phyloP scores from a whole-genome alignment of 2,888 invertebrate species.

The Melinopterus prodromus region DNA sequence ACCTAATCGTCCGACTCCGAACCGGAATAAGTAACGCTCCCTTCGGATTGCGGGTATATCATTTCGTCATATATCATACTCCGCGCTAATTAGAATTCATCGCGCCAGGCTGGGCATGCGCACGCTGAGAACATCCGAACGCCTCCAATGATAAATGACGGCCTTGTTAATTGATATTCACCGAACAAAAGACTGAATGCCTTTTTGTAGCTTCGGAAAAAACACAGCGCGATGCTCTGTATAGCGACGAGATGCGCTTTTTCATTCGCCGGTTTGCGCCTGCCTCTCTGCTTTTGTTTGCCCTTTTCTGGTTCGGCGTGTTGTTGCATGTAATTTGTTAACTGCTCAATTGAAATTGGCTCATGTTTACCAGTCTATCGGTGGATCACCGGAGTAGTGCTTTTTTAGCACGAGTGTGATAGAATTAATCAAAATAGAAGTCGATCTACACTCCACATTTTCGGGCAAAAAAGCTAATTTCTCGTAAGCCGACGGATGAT shows the following conservation, averaged over 20 bases:
- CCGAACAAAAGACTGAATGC: conserved; percentile 38
- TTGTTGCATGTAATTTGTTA: not conserved
- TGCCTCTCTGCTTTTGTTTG: not conserved
- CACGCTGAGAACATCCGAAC: conserved; percentile 29
- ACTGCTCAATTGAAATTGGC: not conserved
- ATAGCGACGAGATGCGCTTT: not conserved
- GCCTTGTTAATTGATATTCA: conserved; percentile 45
- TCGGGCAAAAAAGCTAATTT: no score
- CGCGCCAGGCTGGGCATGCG: conserved; percentile 38
- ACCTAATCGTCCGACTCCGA: not conserved
- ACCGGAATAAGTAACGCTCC: conserved; percentile 37
- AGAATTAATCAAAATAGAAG: no score
- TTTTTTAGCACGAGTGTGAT: no score
- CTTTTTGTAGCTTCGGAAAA: conserved; percentile 5
- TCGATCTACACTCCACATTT: no score
- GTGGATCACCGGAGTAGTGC: no score
- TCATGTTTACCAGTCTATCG: not conserved
- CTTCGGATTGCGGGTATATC: conserved; percentile 38
- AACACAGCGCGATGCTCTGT: not conserved
- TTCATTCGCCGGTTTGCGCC: not conserved
- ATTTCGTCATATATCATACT: conserved; percentile 45
- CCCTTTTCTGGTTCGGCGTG: not conserved
- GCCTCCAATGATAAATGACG: conserved; percentile 42
- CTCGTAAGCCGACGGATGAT: no score
- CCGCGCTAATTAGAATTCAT: conserved; percentile 45